phyloP scores from a whole-genome alignment of 1,140 invertebrate species.

The Battus philenor region DNA sequence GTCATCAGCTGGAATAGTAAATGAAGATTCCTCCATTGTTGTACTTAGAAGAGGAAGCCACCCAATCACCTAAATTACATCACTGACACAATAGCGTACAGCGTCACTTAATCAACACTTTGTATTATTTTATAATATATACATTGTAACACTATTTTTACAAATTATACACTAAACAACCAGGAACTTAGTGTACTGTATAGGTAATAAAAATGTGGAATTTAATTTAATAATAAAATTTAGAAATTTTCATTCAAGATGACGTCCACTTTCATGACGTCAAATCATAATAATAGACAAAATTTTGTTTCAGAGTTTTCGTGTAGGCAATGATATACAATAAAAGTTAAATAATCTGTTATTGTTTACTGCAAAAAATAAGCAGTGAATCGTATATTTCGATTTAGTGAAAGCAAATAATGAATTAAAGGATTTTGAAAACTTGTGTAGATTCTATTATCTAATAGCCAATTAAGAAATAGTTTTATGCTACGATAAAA shows the following conservation, averaged over 20 bases:
- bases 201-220: slow-evolving; percentile 18
- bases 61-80: slow-evolving; percentile 74
- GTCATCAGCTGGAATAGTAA: slow-evolving; percentile 73
- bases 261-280: slow-evolving; percentile 67
- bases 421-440: no score
- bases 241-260: slow-evolving; percentile 58
- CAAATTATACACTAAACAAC: slow-evolving; percentile 5
- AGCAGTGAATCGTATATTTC: no score
- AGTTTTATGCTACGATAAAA: no score
- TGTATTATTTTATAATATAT: slow-evolving; percentile 24
- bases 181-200: slow-evolving; percentile 1
- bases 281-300: slow-evolving; percentile 66
- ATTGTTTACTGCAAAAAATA: no score
- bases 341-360: no score
- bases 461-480: no score
- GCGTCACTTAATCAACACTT: slow-evolving; percentile 56
- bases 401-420: no score
- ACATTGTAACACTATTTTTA: slow-evolving; percentile 29
- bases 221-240: slow-evolving; percentile 54
- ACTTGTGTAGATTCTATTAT: no score
- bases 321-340: background rate
- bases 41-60: slow-evolving; percentile 59
- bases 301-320: background rate
- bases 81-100: slow-evolving; percentile 65
- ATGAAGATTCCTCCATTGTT: slow-evolving; percentile 75